Evolutionary conservation across 2,113 vertebrate genomes (phyloP).

Genomic region (Dicaeum eximium): DNA sequence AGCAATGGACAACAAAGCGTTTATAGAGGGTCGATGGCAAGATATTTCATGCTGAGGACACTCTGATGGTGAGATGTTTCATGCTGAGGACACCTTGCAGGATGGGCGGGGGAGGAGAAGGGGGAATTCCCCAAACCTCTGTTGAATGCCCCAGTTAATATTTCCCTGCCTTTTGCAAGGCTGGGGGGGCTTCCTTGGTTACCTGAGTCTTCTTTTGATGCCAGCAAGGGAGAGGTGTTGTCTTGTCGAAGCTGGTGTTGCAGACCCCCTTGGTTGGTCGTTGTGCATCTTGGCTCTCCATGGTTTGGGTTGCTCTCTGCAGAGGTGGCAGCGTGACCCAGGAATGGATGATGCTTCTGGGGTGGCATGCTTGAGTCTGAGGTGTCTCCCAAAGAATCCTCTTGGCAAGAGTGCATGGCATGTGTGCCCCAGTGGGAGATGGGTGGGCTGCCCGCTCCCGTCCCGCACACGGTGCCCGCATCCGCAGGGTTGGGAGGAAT

Average conservation of each 20-base stretch:
- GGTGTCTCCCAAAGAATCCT: neutral
- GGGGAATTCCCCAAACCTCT: neutral
- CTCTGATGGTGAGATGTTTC: neutral
- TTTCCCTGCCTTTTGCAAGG: neutral
- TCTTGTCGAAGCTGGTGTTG: neutral
- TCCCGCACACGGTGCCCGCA: accelerated
- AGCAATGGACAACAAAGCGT: neutral
- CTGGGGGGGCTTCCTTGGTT: neutral
- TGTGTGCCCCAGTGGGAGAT: accelerated
- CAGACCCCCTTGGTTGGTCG: neutral
- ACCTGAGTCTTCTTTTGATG: neutral
- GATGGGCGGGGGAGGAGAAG: neutral
- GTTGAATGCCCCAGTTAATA: neutral
- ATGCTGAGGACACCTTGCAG: neutral
- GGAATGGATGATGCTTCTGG: neutral
- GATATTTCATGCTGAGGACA: neutral
- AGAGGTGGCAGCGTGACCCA: neutral
- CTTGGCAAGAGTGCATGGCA: accelerated
- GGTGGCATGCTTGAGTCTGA: neutral
- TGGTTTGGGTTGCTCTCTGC: neutral
- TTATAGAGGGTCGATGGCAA: neutral
- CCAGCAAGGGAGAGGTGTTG: neutral
- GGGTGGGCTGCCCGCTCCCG: neutral
- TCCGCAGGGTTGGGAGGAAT: neutral
- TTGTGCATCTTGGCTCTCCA: accelerated